Conservation (phyloP, 2,113 vertebrate species). For the Mesitornis unicolor region DNA sequence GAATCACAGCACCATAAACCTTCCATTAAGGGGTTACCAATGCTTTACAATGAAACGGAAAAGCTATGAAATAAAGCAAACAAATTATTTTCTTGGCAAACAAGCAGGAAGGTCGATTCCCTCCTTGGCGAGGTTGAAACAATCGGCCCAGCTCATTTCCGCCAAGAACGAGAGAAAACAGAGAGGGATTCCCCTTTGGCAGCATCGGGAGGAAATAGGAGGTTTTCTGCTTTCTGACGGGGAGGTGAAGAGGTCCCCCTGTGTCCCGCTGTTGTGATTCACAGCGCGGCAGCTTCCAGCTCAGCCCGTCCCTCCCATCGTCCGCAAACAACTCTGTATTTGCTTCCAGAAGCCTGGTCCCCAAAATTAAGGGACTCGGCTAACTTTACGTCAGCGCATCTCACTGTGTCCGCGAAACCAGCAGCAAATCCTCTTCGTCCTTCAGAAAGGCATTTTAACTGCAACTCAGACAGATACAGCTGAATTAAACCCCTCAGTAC, state of each 20-base stretch:
- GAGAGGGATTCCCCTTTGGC: conserved; percentile 63
- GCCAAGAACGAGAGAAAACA: not conserved
- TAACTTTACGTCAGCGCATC: not conserved
- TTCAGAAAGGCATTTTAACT: not conserved
- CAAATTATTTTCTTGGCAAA: conserved; percentile 40
- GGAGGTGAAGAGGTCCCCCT: not conserved
- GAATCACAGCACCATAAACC: not conserved
- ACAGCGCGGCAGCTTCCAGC: not conserved
- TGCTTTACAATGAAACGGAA: not conserved
- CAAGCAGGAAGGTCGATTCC: conserved; percentile 35
- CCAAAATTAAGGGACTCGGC: not conserved
- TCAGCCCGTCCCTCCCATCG: not conserved
- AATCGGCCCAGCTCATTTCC: conserved; percentile 31
- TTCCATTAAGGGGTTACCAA: not conserved
- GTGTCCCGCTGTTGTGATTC: not conserved
- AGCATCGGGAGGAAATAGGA: conserved; percentile 30
- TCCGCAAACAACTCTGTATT: accelerated
- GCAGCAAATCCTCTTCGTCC: not conserved
- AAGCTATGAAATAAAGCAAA: conserved; percentile 24
- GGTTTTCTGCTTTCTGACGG: not conserved
- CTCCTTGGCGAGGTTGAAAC: not conserved
- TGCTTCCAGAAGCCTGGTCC: not conserved
- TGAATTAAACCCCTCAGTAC: not conserved
- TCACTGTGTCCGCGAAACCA: not conserved
- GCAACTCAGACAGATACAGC: not conserved